Evolutionary conservation across 2,113 vertebrate species (phyloP).

Genomic region (Falcunculus frontatus): DNA sequence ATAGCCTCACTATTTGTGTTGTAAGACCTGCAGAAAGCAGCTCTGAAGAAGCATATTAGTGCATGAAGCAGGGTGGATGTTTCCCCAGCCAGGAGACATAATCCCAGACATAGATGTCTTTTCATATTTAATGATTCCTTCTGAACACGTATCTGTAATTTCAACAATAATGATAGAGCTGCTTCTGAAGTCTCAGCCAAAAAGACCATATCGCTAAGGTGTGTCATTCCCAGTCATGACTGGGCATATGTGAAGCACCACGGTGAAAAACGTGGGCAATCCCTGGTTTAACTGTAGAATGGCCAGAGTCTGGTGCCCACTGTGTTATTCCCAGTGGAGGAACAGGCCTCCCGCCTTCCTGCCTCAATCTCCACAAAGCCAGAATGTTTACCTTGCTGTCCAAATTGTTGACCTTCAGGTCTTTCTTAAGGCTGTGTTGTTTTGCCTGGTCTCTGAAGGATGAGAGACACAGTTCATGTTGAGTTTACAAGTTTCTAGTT

Average conservation of each 20-base stretch:
- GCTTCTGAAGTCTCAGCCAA: background rate
- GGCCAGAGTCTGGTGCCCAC: background rate
- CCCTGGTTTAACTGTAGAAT: background rate
- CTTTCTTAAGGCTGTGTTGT: background rate
- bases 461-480: background rate
- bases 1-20: background rate
- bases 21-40: background rate
- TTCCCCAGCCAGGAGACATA: background rate
- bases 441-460: background rate
- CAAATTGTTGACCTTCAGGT: background rate
- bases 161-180: background rate
- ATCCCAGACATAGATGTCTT: background rate
- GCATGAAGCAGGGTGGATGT: background rate
- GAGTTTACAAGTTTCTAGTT: background rate
- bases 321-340: background rate
- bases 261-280: background rate
- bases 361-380: background rate
- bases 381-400: background rate
- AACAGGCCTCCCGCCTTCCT: background rate
- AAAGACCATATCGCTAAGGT: rapidly evolving
- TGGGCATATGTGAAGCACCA: background rate
- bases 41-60: background rate
- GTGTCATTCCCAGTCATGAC: background rate
- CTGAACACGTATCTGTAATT: background rate
- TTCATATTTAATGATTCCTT: background rate